A percentile compares a stretch with the other conserved stretches of the same genome.
Evolutionary conservation across 2,888 invertebrate species (phyloP).

Genomic region (Acanthoscelides obtectus): DNA sequence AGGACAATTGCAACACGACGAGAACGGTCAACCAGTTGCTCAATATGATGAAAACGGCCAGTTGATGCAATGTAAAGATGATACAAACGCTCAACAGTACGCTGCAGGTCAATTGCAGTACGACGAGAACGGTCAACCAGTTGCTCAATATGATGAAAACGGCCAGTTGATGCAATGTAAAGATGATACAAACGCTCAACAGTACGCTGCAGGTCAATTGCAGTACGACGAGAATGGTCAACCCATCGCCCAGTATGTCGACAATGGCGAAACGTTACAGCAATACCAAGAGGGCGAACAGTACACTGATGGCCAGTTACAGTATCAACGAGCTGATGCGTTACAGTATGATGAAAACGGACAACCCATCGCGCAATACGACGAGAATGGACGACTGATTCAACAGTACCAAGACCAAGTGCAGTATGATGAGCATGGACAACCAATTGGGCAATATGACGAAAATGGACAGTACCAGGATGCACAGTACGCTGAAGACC

Average conservation of each 20-base stretch:
- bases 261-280: slow-evolving; percentile 23
- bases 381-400: slow-evolving; percentile 27
- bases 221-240: slow-evolving; percentile 18
- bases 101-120: slow-evolving; percentile 10
- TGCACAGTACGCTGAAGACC: background rate
- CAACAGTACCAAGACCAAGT: slow-evolving; percentile 14
- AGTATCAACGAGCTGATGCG: slow-evolving; percentile 25
- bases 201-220: slow-evolving; percentile 21
- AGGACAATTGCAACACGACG: slow-evolving; percentile 13
- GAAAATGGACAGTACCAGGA: slow-evolving; percentile 20
- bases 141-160: slow-evolving; percentile 23
- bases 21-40: slow-evolving; percentile 12
- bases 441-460: slow-evolving; percentile 22
- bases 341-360: slow-evolving; percentile 29
- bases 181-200: slow-evolving; percentile 14
- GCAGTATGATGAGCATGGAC: slow-evolving; percentile 29
- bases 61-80: too few relatives aligned
- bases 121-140: slow-evolving; percentile 24
- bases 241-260: slow-evolving; percentile 23
- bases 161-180: slow-evolving; percentile 20
- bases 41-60: slow-evolving; percentile 21
- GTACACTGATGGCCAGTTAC: slow-evolving; percentile 26
- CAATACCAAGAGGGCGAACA: slow-evolving; percentile 27
- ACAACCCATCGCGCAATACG: slow-evolving; percentile 27
- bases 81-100: background rate